A percentile compares a stretch with the other conserved stretches of the same genome.
These are phyloP conservation scores for Apamea epomidion DNA, from an alignment of 2,888 invertebrate genomes.

Conservation along the genomic window DNA sequence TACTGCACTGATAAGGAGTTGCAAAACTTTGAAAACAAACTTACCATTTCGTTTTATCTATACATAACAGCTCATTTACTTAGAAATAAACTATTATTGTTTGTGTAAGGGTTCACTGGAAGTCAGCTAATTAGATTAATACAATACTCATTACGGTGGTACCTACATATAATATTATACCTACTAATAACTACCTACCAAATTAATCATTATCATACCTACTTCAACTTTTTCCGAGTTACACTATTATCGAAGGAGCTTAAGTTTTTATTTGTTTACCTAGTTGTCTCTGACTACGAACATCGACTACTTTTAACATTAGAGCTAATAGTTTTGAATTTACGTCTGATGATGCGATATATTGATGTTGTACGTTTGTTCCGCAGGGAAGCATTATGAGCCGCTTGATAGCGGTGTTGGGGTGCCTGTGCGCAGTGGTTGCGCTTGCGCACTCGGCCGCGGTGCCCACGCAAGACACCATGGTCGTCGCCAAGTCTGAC, in stretches of 20 bases:
- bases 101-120: slow-evolving; percentile 7
- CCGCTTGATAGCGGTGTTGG: slow-evolving; percentile 70
- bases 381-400: slow-evolving; percentile 64
- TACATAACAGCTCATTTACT: slow-evolving; percentile 22
- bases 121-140: too few species aligned
- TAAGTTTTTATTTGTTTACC: not conserved
- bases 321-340: not conserved
- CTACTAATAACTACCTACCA: not conserved
- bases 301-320: not conserved
- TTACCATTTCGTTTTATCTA: slow-evolving; percentile 16
- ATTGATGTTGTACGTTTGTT: slow-evolving; percentile 18
- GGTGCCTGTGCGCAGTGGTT: slow-evolving; percentile 71
- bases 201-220: not conserved
- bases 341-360: not conserved
- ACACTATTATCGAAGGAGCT: not conserved
- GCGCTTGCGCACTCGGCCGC: slow-evolving; percentile 72
- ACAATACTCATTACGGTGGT: too few species aligned
- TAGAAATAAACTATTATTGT: slow-evolving; percentile 36
- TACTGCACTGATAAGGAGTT: not conserved
- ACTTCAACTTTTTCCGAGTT: not conserved
- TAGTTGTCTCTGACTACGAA: not conserved
- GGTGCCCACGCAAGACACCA: slow-evolving; percentile 80
- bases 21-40: slow-evolving; percentile 14
- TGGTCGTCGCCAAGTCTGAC: slow-evolving; percentile 80
- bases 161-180: too few species aligned